A percentile compares a stretch with the other conserved stretches of the same genome.
Evolutionary conservation across 2,113 vertebrate species (phyloP).

Genomic region (Cephalopterus ornatus): DNA sequence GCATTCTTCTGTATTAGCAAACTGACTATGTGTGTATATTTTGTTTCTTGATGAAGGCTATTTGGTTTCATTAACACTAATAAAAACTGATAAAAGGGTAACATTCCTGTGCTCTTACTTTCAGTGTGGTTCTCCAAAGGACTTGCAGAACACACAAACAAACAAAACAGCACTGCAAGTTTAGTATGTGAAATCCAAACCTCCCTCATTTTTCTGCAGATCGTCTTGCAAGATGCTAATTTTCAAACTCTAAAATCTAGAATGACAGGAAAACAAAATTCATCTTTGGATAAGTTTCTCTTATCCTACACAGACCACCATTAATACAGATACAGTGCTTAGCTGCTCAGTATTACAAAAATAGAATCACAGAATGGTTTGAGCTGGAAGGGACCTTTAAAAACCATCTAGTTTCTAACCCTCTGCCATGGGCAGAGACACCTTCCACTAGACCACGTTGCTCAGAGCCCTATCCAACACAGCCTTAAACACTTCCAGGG

Average conservation of each 20-base stretch:
- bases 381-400: background rate
- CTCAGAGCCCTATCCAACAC: background rate
- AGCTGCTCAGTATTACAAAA: background rate
- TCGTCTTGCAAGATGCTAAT: background rate
- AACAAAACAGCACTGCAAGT: background rate
- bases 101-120: background rate
- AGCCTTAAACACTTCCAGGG: background rate
- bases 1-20: background rate
- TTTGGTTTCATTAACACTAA: slow-evolving; percentile 25
- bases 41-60: slow-evolving; percentile 1
- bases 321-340: background rate
- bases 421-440: background rate
- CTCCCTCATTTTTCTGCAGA: background rate
- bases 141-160: background rate
- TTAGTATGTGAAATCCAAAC: background rate
- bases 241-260: background rate
- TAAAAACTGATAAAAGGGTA: background rate
- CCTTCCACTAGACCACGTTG: background rate
- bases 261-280: background rate
- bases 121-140: background rate
- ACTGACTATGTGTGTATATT: slow-evolving; percentile 14
- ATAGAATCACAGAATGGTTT: background rate
- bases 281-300: background rate
- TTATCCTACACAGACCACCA: background rate
- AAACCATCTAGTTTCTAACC: background rate